Evolutionary conservation across 2,113 vertebrate genomes (phyloP), one percentile per base, ranked within the genome.

Genomic region (Alces alces): DNA sequence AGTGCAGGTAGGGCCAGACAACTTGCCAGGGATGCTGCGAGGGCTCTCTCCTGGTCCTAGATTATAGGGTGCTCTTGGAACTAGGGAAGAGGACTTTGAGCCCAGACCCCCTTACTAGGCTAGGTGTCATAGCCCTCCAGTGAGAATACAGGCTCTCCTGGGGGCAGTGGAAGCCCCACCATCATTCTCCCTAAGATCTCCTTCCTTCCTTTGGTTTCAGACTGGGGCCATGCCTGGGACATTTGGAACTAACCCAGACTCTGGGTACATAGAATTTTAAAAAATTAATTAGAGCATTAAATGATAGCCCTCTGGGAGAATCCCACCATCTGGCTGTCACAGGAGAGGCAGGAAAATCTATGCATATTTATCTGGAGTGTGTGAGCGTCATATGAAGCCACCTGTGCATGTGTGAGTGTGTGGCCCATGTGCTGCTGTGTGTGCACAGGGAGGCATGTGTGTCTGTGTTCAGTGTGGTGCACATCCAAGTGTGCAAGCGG

Each of bases 211-310:
- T 50, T 89, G 82, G 86, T 84, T 92, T 95, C 19, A 25, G 86
- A 47, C 79, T n/a, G 27, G 78, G 66, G 23, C 89, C 73, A 27
- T 94, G 88, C 57, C 47, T 91, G 73, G 87, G 61, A 73, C 79
- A 85, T 91, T 96, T 96, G 97, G 96, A 97, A 96, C 27, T 95
- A 95, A 88, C 82, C 90, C 96, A 97, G 92, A 80, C 73, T 33
- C 86, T 87, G 90, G 43, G 76, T 96, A 92, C 88, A 91, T 93
- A 96, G 54, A 12, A 52, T 95, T 90, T 98, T 96, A 91, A 83
- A 45, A 61, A 98, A 98, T 99, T 99, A 99, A 99, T 98, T 99
- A 97, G 98, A 99, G 99, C 99, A 98, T 99, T 99, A 99, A 99
- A 99, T 99, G 98, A 95, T 98, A 73, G 98, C 98, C 98, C 98